phyloP scores from a whole-genome alignment of 2,888 invertebrate species.

The Nemapogon koenigi region DNA sequence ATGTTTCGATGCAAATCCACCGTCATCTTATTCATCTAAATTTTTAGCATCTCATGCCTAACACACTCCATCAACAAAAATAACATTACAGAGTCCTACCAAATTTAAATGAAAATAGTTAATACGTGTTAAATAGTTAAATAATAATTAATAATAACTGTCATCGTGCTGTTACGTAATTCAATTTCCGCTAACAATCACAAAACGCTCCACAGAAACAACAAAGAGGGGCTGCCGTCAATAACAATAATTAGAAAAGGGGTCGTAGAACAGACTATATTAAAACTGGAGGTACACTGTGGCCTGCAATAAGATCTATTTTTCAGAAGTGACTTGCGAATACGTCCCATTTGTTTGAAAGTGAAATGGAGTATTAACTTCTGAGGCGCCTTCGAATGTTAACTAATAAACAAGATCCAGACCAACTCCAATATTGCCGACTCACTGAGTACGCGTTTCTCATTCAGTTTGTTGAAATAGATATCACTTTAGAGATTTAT shows the following conservation, averaged over 20 bases:
- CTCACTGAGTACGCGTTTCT: constrained; percentile 3
- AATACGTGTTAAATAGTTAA: too few relatives aligned
- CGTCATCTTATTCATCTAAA: too few relatives aligned
- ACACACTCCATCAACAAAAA: too few relatives aligned
- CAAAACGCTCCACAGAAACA: background rate
- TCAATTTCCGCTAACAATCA: too few relatives aligned
- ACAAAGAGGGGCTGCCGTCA: constrained; percentile 2
- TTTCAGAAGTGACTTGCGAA: constrained; percentile 43
- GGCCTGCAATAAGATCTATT: constrained; percentile 20
- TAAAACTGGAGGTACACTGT: constrained; percentile 2
- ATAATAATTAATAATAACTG: too few relatives aligned
- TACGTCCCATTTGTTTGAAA: constrained; percentile 35
- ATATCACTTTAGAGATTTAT: too few relatives aligned
- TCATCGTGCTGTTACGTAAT: too few relatives aligned
- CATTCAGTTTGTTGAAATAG: constrained; percentile 5
- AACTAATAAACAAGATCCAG: constrained; percentile 8
- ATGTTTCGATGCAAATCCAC: too few relatives aligned
- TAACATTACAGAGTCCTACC: too few relatives aligned
- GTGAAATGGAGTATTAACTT: constrained; percentile 31
- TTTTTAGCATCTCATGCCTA: too few relatives aligned
- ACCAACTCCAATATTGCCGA: constrained; percentile 7
- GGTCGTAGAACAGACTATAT: constrained; percentile 3
- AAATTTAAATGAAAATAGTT: too few relatives aligned
- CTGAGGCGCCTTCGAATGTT: constrained; percentile 12
- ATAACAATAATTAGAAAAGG: constrained; percentile 8